phyloP scores from a whole-genome alignment of 2,113 vertebrate species.

The Xiphias gladius region DNA sequence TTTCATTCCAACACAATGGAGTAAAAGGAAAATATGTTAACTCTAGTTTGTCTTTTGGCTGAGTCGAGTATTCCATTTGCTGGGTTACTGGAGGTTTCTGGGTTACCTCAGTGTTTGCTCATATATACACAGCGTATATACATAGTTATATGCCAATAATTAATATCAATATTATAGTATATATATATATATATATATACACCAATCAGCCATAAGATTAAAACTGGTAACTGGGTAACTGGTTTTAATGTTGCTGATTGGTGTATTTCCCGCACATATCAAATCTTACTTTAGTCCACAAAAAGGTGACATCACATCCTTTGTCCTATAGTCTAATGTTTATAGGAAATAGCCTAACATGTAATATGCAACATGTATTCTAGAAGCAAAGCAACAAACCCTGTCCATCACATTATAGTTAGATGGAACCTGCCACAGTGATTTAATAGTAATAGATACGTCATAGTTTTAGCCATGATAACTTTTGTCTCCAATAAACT shows the following conservation, averaged over 20 bases:
- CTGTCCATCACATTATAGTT: not conserved
- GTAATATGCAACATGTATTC: not conserved
- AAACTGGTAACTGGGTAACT: too few species aligned
- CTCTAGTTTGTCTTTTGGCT: conserved; percentile 20
- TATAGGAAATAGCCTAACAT: conserved; percentile 12
- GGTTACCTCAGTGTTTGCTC: conserved; percentile 30
- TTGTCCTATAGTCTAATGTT: conserved; percentile 8
- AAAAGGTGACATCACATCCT: conserved; percentile 13
- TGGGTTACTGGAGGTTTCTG: not conserved
- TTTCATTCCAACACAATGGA: conserved; percentile 26
- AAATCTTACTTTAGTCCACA: conserved; percentile 31
- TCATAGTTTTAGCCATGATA: not conserved
- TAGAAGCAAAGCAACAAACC: not conserved
- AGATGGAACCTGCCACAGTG: not conserved
- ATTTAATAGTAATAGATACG: not conserved
- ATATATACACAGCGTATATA: too few species aligned
- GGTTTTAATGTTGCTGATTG: too few species aligned
- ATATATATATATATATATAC: too few species aligned
- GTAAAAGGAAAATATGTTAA: conserved; percentile 25
- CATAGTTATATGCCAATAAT: too few species aligned
- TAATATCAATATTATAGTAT: too few species aligned
- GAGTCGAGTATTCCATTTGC: not conserved
- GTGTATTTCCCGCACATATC: conserved; percentile 46
- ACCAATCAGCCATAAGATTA: too few species aligned
- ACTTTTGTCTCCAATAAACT: not conserved